phyloP scores from a whole-genome alignment of 2,113 vertebrate species.

The Epinephelus fuscoguttatus region DNA sequence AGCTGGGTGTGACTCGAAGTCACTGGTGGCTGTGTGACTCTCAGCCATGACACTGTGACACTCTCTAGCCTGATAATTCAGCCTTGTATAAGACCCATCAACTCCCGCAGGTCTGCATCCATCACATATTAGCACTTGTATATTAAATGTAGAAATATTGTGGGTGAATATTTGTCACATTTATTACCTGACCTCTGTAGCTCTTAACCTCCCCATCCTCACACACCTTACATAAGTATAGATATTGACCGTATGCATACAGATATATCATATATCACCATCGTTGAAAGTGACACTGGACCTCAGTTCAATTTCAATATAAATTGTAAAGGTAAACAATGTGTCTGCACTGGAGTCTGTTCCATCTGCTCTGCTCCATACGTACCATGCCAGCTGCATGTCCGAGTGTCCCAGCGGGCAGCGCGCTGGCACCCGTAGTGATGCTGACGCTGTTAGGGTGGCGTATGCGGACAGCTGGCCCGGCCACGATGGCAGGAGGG shows the following conservation, averaged over 20 bases:
- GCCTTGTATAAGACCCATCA: constrained; percentile 16
- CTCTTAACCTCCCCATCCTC: background rate
- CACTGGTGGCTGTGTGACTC: constrained; percentile 36
- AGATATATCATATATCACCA: too few relatives aligned
- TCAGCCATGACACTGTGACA: constrained; percentile 22
- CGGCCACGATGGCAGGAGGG: constrained; percentile 79
- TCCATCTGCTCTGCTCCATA: constrained; percentile 42
- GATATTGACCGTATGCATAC: too few relatives aligned
- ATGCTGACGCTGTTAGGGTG: constrained; percentile 88
- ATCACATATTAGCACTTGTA: constrained; percentile 10
- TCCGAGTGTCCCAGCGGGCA: constrained; percentile 72
- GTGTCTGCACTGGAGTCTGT: background rate
- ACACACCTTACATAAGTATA: background rate
- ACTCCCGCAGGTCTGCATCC: constrained; percentile 26
- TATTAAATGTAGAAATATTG: constrained; percentile 13
- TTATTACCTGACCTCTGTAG: constrained; percentile 3
- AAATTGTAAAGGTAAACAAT: constrained; percentile 1
- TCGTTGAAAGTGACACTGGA: background rate
- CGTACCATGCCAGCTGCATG: constrained; percentile 87
- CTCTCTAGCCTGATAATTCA: constrained; percentile 38
- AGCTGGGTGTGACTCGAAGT: constrained; percentile 33
- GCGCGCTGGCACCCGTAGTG: constrained; percentile 71
- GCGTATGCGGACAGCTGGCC: constrained; percentile 85
- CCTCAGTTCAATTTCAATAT: background rate
- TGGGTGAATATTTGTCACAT: constrained; percentile 17